phyloP scores from a whole-genome alignment of 2,888 invertebrate genomes.

The Chouioia cunea region DNA sequence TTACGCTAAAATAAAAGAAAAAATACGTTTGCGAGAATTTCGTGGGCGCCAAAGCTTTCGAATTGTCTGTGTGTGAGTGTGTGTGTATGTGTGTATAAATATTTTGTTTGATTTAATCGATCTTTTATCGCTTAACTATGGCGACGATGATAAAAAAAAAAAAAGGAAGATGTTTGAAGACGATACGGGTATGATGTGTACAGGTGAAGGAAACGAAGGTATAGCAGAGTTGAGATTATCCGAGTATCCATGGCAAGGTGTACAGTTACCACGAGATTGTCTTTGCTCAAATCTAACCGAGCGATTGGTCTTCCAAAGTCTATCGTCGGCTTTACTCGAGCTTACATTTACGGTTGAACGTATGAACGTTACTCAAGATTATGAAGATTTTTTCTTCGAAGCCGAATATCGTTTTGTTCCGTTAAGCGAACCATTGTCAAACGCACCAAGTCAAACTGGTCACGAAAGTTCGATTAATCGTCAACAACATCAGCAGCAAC shows the following conservation, averaged over 20 bases:
- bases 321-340: constrained; percentile 79
- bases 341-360: constrained; percentile 81
- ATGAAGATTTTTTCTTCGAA: constrained; percentile 83
- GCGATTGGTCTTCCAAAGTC: constrained; percentile 75
- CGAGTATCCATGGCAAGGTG: constrained; percentile 68
- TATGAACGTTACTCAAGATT: constrained; percentile 87
- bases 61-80: too few species aligned
- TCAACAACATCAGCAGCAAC: neutral
- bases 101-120: too few species aligned
- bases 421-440: constrained; percentile 51
- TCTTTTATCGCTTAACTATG: too few species aligned
- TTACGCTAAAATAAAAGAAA: too few species aligned
- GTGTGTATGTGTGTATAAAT: too few species aligned
- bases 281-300: constrained; percentile 80
- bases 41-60: too few species aligned
- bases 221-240: constrained; percentile 58
- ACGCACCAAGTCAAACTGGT: constrained; percentile 57
- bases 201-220: constrained; percentile 27
- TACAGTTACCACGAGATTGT: constrained; percentile 79
- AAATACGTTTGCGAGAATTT: too few species aligned
- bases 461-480: neutral
- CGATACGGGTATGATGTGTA: too few species aligned
- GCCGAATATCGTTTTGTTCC: constrained; percentile 79
- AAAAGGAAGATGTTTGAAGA: too few species aligned
- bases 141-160: too few species aligned